Evolutionary conservation across 1,140 invertebrate genomes (phyloP), one percentile per base, ranked within the genome.

Genomic region (Magallana gigas): DNA sequence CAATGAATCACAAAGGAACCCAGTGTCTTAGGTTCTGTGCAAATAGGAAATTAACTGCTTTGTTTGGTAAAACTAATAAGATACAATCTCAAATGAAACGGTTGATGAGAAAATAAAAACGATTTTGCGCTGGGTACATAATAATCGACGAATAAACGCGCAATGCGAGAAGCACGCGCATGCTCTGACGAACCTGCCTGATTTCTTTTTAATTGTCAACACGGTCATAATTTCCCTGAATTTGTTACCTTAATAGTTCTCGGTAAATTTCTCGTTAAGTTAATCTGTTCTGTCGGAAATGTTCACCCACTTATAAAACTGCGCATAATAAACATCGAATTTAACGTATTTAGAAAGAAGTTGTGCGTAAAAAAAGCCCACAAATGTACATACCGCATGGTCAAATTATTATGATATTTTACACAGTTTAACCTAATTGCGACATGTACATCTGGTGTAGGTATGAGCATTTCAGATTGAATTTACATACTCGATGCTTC

Each of bases 31-130:
- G 68, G 9, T 36, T 76, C 12, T 76, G 68, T 76, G 60, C 18
- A 64, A 76, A 76, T 29, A 76, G 68, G 68, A 76, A 76, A 76
- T 76, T 76, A 76, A 76, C 18, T 23, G 68, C 68, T 76, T 76
- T 76, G 68, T 76, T 76, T 36, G 68, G 68, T 76, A 76, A 76
- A 76, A 48, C 36, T 76, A 29, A 76, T 76, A 76, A 76, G 68
- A 76, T 76, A 76, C 68, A 76, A 76, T 76, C 68, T 76, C 68
- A 29, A 29, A 18, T 29, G 68, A 23, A 29, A 36, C 23, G 23
- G 68, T 76, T 76, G 68, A 76, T 76, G 68, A 76, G 68, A 76
- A 76, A 76, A 76, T 76, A 29, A 76, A 76, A 76, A 76, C 23
- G 18, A 36, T 29, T 36, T 76, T 76, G 68, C 36, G 36, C 18